Evolutionary conservation across 1,140 invertebrate species (phyloP).

Genomic region (Lepeophtheirus salmonis): DNA sequence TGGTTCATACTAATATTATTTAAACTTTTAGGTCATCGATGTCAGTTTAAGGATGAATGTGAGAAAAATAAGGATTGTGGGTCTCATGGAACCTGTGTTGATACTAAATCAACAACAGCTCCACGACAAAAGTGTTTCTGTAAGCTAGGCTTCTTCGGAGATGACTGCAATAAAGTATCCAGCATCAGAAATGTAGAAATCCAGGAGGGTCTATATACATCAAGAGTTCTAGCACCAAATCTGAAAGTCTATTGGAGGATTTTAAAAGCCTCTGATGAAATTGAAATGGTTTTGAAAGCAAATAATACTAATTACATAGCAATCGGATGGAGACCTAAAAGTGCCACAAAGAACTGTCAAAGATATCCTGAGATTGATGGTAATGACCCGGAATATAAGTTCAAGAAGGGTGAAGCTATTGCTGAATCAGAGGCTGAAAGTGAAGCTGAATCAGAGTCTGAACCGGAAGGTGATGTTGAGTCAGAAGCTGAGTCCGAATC

Average conservation of each 20-base stretch:
- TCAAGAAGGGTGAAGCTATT: constrained; percentile 19
- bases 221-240: constrained; percentile 44
- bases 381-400: constrained; percentile 20
- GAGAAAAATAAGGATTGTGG: constrained; percentile 52
- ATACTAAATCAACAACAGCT: constrained; percentile 51
- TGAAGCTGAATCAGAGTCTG: constrained; percentile 23
- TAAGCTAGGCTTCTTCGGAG: constrained; percentile 54
- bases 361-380: constrained; percentile 39
- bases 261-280: constrained; percentile 51
- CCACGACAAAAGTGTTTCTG: constrained; percentile 74
- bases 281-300: constrained; percentile 61
- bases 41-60: constrained; percentile 57
- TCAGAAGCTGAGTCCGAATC: constrained; percentile 26
- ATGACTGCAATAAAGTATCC: constrained; percentile 27
- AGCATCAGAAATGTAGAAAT: constrained; percentile 10
- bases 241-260: constrained; percentile 63
- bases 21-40: constrained; percentile 31
- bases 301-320: constrained; percentile 69
- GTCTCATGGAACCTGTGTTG: constrained; percentile 57
- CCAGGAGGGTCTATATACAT: constrained; percentile 38
- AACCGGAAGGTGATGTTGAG: constrained; percentile 27
- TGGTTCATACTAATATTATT: neutral
- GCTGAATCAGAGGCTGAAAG: constrained; percentile 16
- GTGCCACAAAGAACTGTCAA: constrained; percentile 47
- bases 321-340: constrained; percentile 55